phyloP scores from a whole-genome alignment of 1,140 invertebrate genomes.

The Drosophila jambulina region DNA sequence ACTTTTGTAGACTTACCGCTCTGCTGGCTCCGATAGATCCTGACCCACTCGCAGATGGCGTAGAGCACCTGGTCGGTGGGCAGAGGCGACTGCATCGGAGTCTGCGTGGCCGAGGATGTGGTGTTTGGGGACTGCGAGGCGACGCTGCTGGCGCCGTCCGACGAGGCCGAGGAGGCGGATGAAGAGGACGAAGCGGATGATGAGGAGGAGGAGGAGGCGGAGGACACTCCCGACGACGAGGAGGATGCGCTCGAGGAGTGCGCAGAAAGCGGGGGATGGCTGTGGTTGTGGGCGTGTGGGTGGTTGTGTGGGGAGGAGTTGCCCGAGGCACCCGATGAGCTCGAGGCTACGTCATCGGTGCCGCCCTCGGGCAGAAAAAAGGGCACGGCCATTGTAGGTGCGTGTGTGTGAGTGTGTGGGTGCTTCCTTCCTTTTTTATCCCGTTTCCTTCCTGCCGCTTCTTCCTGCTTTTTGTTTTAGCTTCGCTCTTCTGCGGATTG shows the following conservation, averaged over 20 bases:
- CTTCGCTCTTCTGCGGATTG: conserved; percentile 39
- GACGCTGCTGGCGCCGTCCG: conserved; percentile 77
- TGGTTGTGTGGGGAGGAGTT: conserved; percentile 48
- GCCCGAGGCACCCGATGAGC: conserved; percentile 65
- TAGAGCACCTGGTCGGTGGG: conserved; percentile 75
- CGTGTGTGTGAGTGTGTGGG: conserved; percentile 30
- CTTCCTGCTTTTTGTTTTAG: conserved; percentile 39
- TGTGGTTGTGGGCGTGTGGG: conserved; percentile 19
- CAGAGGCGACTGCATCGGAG: conserved; percentile 82
- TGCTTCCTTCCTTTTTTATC: conserved; percentile 39
- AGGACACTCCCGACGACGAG: conserved; percentile 56
- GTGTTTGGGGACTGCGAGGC: conserved; percentile 79
- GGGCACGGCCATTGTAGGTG: conserved; percentile 79
- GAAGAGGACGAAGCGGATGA: conserved; percentile 54
- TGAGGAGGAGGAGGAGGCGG: conserved; percentile 55
- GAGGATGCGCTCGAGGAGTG: conserved; percentile 59
- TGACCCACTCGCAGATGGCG: conserved; percentile 76
- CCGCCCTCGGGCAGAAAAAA: conserved; percentile 83
- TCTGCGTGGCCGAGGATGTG: conserved; percentile 84
- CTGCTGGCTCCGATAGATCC: conserved; percentile 55
- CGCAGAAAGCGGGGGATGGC: conserved; percentile 29
- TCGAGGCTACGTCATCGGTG: conserved; percentile 76
- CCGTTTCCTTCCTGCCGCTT: conserved; percentile 34
- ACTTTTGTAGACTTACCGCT: conserved; percentile 31
- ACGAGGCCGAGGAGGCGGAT: conserved; percentile 64